These are phyloP conservation scores for Sisyra terminalis DNA, from an alignment of 2,888 invertebrate species.

Conservation along the genomic window DNA sequence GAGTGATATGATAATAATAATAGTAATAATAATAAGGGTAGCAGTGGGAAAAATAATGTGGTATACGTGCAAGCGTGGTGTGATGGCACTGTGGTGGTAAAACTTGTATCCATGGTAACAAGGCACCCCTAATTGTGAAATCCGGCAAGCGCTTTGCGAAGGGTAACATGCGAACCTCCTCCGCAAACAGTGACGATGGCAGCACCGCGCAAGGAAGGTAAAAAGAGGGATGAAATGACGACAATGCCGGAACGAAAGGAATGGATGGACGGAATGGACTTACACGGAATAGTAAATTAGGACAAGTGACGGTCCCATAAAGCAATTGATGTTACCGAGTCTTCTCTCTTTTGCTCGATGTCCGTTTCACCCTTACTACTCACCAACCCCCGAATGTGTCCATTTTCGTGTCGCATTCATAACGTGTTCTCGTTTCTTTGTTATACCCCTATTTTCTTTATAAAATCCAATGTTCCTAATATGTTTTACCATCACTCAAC, in stretches of 20 bases:
- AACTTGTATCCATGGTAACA: slow-evolving; percentile 5
- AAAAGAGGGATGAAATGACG: too few relatives aligned
- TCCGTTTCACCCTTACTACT: not conserved
- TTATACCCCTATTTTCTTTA: too few relatives aligned
- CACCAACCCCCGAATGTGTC: not conserved
- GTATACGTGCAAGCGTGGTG: not conserved
- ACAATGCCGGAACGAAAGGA: not conserved
- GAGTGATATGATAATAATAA: too few relatives aligned
- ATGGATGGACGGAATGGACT: slow-evolving; percentile 1
- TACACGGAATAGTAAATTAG: slow-evolving; percentile 5
- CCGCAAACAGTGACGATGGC: too few relatives aligned
- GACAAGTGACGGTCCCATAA: slow-evolving; percentile 3
- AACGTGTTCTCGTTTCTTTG: too few relatives aligned
- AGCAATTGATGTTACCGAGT: not conserved
- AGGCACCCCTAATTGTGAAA: slow-evolving; percentile 7
- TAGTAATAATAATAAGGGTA: not conserved
- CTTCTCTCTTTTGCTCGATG: not conserved
- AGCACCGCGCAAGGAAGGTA: too few relatives aligned
- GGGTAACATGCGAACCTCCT: too few relatives aligned
- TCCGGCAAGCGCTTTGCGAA: not conserved
- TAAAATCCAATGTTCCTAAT: too few relatives aligned
- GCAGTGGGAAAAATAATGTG: not conserved
- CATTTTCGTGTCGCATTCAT: not conserved
- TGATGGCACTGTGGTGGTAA: not conserved
- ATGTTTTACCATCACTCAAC: too few relatives aligned